phyloP scores from a whole-genome alignment of 2,888 invertebrate genomes.

The Polydrusus cervinus region DNA sequence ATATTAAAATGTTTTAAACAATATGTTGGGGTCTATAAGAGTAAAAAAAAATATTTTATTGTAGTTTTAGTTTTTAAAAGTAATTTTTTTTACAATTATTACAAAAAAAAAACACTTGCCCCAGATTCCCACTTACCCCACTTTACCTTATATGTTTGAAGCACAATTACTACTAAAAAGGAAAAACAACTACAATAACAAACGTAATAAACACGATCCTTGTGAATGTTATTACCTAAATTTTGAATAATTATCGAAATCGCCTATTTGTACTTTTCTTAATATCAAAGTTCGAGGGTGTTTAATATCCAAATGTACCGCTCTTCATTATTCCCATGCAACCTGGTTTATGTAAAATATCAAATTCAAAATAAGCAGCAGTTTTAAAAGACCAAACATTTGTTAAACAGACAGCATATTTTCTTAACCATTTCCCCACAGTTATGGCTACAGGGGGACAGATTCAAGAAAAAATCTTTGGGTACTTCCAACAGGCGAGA shows the following conservation, averaged over 20 bases:
- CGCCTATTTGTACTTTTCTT: not conserved
- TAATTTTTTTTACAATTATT: too few species aligned
- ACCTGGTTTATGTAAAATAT: not conserved
- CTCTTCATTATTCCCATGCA: not conserved
- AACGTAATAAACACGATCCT: conserved; percentile 6
- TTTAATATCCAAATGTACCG: not conserved
- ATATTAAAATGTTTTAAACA: too few species aligned
- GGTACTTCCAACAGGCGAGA: conserved; percentile 94
- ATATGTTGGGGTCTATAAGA: too few species aligned
- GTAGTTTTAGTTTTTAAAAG: too few species aligned
- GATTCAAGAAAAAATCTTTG: conserved; percentile 93
- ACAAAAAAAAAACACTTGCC: too few species aligned
- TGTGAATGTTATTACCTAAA: not conserved
- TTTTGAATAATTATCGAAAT: not conserved
- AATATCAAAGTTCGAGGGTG: conserved; percentile 4
- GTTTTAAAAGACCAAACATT: not conserved
- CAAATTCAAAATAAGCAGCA: not conserved
- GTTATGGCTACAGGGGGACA: conserved; percentile 94
- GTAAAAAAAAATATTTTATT: too few species aligned
- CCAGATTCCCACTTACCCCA: too few species aligned
- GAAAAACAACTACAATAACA: too few species aligned
- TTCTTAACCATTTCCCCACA: conserved; percentile 63
- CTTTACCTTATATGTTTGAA: too few species aligned
- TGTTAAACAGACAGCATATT: not conserved
- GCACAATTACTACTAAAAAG: too few species aligned